phyloP scores from a whole-genome alignment of 1,140 invertebrate genomes.

The Drosophila sucinea region DNA sequence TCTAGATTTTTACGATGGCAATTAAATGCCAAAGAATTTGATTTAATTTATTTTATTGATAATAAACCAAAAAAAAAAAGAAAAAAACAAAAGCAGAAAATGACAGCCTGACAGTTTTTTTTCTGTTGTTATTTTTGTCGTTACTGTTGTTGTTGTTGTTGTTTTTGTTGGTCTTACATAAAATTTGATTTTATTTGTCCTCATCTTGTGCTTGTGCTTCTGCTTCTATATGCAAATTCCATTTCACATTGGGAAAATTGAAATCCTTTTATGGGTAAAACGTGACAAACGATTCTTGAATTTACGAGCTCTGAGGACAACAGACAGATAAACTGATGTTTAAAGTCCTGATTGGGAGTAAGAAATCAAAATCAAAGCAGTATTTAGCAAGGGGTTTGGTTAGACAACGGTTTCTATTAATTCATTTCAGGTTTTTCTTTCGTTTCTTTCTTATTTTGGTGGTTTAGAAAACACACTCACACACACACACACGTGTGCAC shows the following conservation, averaged over 20 bases:
- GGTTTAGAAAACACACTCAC: conserved; percentile 11
- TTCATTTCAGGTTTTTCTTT: conserved; percentile 1
- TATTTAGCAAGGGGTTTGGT: not conserved
- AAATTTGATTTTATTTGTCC: conserved; percentile 74
- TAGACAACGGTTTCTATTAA: not conserved
- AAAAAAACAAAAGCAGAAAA: conserved; percentile 47
- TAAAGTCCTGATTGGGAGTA: conserved; percentile 11
- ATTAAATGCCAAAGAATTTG: conserved; percentile 75
- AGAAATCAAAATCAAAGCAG: conserved; percentile 1
- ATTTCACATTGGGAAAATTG: conserved; percentile 78
- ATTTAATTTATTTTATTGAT: conserved; percentile 81
- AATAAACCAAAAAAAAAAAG: conserved; percentile 63
- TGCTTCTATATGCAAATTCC: conserved; percentile 69
- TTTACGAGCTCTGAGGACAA: conserved; percentile 47
- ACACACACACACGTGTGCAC: conserved; percentile 32
- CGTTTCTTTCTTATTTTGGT: conserved; percentile 6
- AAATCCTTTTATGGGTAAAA: conserved; percentile 80
- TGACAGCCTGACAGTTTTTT: conserved; percentile 40
- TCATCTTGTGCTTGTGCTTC: conserved; percentile 26
- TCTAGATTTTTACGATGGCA: conserved; percentile 72
- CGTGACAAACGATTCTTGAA: conserved; percentile 73
- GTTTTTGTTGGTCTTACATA: conserved; percentile 42
- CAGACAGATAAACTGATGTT: not conserved
- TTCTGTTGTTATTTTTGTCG: too few species aligned
- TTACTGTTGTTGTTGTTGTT: not conserved